Percentiles rank a stretch among this genome's conserved stretches.
These are phyloP conservation scores for Drosophila kokeensis DNA, from an alignment of 2,888 invertebrate species.

Conservation along the genomic window DNA sequence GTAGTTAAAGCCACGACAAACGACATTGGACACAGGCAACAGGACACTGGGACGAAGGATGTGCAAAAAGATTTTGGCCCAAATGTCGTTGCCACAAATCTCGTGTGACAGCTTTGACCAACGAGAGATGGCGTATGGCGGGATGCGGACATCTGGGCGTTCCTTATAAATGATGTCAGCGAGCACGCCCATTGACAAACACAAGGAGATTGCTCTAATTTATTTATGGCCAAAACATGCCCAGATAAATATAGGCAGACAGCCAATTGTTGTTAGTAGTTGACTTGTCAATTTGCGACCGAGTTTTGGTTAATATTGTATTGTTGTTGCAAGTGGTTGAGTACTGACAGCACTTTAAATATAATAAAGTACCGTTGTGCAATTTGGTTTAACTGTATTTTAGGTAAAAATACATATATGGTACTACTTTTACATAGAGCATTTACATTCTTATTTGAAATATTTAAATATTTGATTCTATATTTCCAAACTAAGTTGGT, in stretches of 20 bases:
- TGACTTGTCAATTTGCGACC: background rate
- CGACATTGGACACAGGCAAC: constrained; percentile 20
- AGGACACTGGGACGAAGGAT: constrained; percentile 4
- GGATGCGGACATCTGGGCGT: constrained; percentile 49
- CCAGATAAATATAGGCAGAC: constrained; percentile 34
- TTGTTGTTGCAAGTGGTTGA: background rate
- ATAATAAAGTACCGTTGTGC: background rate
- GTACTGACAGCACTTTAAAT: background rate
- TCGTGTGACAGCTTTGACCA: constrained; percentile 62
- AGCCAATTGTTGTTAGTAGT: constrained; percentile 19
- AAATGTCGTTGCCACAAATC: constrained; percentile 72
- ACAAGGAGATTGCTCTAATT: constrained; percentile 69
- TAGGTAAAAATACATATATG: background rate
- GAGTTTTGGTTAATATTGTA: background rate
- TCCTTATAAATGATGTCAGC: constrained; percentile 65
- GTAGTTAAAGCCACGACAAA: constrained; percentile 41
- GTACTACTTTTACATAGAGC: background rate
- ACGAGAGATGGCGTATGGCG: constrained; percentile 9
- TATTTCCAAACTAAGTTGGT: background rate
- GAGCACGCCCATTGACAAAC: constrained; percentile 66
- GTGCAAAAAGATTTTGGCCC: constrained; percentile 57
- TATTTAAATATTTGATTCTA: background rate
- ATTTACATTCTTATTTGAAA: background rate
- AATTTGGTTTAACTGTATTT: background rate
- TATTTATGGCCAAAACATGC: constrained; percentile 66